phyloP scores from a whole-genome alignment of 2,888 invertebrate species.

The Xestoiulus laeticollis region DNA sequence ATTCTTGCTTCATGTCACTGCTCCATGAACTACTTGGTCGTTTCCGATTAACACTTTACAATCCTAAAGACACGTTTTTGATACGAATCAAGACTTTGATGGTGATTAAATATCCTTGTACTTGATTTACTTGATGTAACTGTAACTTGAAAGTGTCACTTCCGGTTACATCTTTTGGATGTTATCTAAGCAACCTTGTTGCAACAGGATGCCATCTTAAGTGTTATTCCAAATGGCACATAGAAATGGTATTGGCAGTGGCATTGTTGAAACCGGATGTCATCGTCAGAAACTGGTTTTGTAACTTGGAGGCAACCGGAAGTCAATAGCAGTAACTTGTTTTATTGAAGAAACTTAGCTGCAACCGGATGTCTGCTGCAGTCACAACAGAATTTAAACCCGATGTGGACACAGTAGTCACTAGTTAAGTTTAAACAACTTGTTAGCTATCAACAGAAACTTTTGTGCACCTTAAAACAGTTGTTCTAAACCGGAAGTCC shows the following conservation, averaged over 20 bases:
- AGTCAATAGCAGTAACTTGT: neutral
- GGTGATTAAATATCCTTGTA: no score
- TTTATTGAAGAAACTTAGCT: neutral
- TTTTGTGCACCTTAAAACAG: no score
- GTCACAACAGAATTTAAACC: neutral
- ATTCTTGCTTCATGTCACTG: no score
- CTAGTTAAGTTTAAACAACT: neutral
- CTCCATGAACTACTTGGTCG: no score
- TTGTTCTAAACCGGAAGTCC: no score
- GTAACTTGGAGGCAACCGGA: neutral
- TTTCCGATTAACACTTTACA: no score
- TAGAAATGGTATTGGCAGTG: neutral
- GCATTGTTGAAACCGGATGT: neutral
- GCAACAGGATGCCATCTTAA: neutral
- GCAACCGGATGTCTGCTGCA: neutral
- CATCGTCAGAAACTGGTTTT: neutral
- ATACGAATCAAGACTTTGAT: no score
- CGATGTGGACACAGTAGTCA: neutral
- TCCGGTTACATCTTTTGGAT: neutral
- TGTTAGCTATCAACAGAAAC: neutral
- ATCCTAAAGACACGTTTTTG: no score
- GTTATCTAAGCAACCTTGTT: neutral
- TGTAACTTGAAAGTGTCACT: neutral
- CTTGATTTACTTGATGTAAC: neutral
- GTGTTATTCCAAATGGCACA: neutral